Evolutionary conservation across 1,140 invertebrate species (phyloP).

Genomic region (Thaumatotibia leucotreta): DNA sequence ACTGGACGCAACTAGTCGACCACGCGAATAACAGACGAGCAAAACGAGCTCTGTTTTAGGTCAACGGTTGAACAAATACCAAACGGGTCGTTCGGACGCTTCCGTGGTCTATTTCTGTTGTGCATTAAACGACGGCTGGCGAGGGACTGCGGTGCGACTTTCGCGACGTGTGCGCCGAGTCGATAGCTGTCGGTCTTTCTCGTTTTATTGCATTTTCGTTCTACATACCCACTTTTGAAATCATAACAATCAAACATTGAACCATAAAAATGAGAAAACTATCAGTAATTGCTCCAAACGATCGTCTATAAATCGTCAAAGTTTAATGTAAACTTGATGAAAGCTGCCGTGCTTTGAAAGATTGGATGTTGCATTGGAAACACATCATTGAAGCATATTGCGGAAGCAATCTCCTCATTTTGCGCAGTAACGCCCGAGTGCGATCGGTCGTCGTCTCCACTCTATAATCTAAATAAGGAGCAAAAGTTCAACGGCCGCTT

Average conservation of each 20-base stretch:
- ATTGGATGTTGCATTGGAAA: slow-evolving; percentile 35
- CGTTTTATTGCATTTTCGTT: slow-evolving; percentile 7
- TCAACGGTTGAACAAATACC: slow-evolving; percentile 76
- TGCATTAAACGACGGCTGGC: slow-evolving; percentile 50
- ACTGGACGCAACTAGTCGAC: slow-evolving; percentile 31
- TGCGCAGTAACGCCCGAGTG: slow-evolving; percentile 48
- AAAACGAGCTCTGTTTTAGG: slow-evolving; percentile 74
- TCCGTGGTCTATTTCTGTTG: slow-evolving; percentile 73
- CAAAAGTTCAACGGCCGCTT: slow-evolving; percentile 68
- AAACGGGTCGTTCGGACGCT: slow-evolving; percentile 72
- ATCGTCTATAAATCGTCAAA: neutral
- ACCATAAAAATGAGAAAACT: neutral
- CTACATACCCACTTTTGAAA: slow-evolving; percentile 13
- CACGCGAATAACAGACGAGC: slow-evolving; percentile 68
- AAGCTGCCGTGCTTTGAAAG: slow-evolving; percentile 5
- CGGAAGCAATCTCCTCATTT: slow-evolving; percentile 65
- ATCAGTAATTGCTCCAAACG: neutral
- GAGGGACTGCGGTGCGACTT: slow-evolving; percentile 35
- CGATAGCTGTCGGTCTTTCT: neutral
- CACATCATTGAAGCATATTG: no score
- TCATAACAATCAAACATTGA: slow-evolving; percentile 9
- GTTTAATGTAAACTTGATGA: neutral
- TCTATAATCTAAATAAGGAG: slow-evolving; percentile 75
- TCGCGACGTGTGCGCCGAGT: slow-evolving; percentile 32
- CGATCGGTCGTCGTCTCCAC: slow-evolving; percentile 61